Evolutionary conservation across 2,888 invertebrate species (phyloP), one percentile per base, ranked within the genome.

Genomic region (Allophyes oxyacanthae): DNA sequence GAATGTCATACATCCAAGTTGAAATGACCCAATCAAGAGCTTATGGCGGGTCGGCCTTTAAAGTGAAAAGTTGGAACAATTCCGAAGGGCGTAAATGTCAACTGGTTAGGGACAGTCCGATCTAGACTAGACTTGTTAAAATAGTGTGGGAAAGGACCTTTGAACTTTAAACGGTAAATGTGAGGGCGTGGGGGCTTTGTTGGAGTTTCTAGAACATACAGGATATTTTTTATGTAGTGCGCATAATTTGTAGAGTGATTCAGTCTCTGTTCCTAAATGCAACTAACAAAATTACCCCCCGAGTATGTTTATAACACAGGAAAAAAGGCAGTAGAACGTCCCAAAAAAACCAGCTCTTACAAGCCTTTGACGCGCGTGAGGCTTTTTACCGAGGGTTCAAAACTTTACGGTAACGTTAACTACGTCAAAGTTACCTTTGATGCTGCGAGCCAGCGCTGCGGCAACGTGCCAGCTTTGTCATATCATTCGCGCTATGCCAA

Each of bases 121-220:
- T 65, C 65, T 65, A 63, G 69, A 51, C 57, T 28, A 28, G 26
- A 49, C 11, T 51, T 59, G 68, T 64, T 63, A 38, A n/a, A n/a
- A 49, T 66, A 66, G 64, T 57, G 70, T 66, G 65, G 52, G 65
- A 64, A 66, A 42, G 20, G 48, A 66, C 48, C 70, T 66, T 20
- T 52, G 51, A 52, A 44, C 65, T 66, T 63, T 45, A n/a, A 30
- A 33, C 25, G 34, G 30, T 37, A 37, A 52, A 64, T 57, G 45
- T 38, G 51, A 69, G 14, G 36, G 13, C 6, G 9, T 33, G 33
- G 20, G 14, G 36, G 13, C 6, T 6, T 33, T 28, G 20, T 20
- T 20, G 20, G 4, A 20, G 20, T 20, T 20, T 20, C 20, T 20
- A 20, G 20, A 20, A n/a, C n/a, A n/a, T n/a, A n/a, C n/a, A n/a